Base-by-base conservation (phyloP, 2,797 vertebrate genomes). In the Triplophysa bombifrons region DNA sequence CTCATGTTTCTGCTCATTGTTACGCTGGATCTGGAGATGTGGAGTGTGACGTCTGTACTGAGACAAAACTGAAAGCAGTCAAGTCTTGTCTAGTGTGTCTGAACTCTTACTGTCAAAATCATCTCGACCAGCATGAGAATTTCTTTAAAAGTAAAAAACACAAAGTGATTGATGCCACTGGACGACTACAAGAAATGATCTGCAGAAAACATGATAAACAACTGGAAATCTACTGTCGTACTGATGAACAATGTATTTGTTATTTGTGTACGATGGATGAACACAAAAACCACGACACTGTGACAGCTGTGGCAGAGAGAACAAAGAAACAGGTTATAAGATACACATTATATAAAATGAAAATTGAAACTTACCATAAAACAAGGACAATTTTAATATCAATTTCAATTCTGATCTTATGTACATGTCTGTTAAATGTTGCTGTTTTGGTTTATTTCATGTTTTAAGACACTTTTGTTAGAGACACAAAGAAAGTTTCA, bases 31-130 rank as follows among this genome's bases (percentile, higher is more conserved):
- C 60, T 63, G 60, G 60, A 63, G 60, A 63, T 63, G 60, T 63
- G 60, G 60, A 30, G 60, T 61, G 60, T 61, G 27, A 61, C 25
- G 9, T 61, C 60, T 61, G 60, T 61, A 30, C 60, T 61, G 60
- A 16, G 60, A 61, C 25, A 61, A 61, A 61, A 61, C 27, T 16
- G 2, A 61, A 61, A 30, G 60, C 60, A 16, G 60, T 61, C 25
- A 61, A 61, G 25, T 61, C 60, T 2, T 61, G 60, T 61, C 60
- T 61, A 30, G 60, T 30, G 68, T 70, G 68, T 55, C 68, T n/a
- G 48, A 50, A 51, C 14, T 70, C 48, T 70, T 71, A 71, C 50
- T 71, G 68, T 71, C 17, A n/a, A 71, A 61, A 34, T 61, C 60
- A 61, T 3, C 14, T 61, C 7, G 14, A 61, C 12, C 60, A 61